Percentiles rank a stretch among this genome's conserved stretches.
Conservation (phyloP, 1,140 invertebrate genomes). For the Magallana ariakensis region DNA sequence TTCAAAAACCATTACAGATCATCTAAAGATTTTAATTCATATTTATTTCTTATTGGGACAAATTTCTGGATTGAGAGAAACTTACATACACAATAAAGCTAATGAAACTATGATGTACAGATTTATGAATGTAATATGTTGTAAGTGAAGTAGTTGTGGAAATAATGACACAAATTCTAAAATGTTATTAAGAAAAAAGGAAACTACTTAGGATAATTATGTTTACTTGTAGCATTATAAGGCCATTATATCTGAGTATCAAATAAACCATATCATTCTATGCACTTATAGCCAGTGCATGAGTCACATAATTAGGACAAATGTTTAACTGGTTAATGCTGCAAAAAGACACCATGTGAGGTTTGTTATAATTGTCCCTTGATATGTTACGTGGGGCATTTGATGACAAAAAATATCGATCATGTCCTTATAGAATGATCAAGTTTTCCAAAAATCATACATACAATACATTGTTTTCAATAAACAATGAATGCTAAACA, state of each 20-base stretch:
- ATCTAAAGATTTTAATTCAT: no score
- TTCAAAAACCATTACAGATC: no score
- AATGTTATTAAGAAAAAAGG: not conserved
- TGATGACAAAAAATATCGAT: no score
- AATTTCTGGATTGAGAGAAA: no score
- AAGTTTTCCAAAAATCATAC: no score
- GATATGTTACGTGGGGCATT: no score
- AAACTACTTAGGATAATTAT: conserved; percentile 11
- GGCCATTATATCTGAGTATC: not conserved
- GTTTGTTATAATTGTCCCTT: no score
- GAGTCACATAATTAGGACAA: not conserved
- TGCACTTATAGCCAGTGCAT: not conserved
- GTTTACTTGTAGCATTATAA: not conserved
- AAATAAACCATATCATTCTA: not conserved
- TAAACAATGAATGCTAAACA: no score
- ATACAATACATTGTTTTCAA: no score
- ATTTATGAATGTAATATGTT: conserved; percentile 21
- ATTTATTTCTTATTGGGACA: no score
- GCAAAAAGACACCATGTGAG: not conserved
- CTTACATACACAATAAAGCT: no score
- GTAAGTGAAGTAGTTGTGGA: not conserved
- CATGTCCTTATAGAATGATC: no score
- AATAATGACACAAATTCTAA: not conserved
- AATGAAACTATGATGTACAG: not conserved
- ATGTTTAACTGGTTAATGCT: not conserved